A percentile compares a stretch with the other conserved stretches of the same genome.
These are phyloP conservation scores for Clepsis dumicolana DNA, from an alignment of 2,888 invertebrate genomes.

Conservation along the genomic window DNA sequence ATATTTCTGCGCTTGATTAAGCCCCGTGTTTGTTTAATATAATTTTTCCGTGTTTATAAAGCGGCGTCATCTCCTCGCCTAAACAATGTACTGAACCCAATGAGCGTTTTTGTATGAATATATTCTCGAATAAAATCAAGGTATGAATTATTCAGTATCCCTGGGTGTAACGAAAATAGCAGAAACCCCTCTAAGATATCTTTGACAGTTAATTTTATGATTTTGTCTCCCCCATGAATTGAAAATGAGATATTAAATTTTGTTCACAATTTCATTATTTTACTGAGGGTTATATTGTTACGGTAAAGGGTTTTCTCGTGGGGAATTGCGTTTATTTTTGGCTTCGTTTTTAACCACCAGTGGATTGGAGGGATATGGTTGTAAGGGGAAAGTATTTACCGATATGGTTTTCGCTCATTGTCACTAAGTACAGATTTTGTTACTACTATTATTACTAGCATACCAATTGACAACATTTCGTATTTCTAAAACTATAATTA, in stretches of 20 bases:
- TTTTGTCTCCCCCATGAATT: conserved; percentile 22
- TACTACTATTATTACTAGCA: no score
- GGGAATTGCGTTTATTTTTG: not conserved
- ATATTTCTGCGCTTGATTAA: no score
- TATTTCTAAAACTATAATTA: no score
- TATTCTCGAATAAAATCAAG: conserved; percentile 42
- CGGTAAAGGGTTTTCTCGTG: not conserved
- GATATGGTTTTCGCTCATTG: no score
- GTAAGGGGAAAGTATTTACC: no score
- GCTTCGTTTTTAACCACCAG: not conserved
- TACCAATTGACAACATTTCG: no score
- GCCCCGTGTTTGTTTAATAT: no score
- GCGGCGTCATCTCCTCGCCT: conserved; percentile 17
- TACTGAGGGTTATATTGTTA: conserved; percentile 17
- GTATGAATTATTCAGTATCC: conserved; percentile 38
- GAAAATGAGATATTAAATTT: conserved; percentile 25
- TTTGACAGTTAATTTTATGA: conserved; percentile 42
- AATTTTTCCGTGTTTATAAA: not conserved
- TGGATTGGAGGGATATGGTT: no score
- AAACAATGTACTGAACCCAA: conserved; percentile 36
- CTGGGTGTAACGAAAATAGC: conserved; percentile 32
- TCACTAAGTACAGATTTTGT: no score
- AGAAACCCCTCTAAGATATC: conserved; percentile 36
- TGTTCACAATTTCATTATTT: conserved; percentile 30
- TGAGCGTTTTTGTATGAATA: conserved; percentile 44